Base-by-base conservation (phyloP, 2,888 invertebrate species). In the Hedya salicella region DNA sequence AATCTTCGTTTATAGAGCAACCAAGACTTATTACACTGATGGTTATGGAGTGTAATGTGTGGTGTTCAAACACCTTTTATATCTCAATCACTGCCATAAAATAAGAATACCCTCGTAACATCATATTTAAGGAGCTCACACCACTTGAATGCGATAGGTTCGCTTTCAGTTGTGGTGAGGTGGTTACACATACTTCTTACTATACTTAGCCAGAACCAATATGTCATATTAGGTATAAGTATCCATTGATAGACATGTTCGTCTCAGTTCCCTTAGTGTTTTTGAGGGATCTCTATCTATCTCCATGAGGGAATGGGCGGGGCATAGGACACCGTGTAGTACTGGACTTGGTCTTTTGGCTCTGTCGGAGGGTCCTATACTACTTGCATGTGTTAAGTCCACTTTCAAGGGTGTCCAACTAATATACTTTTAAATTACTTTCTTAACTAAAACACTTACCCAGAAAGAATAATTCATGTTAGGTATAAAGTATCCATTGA, bases 181-280 rank as follows among this genome's bases (percentile, higher is more conserved):
- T n/a, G n/a, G n/a, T n/a, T n/a, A n/a, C n/a, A n/a, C n/a, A n/a
- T n/a, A n/a, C n/a, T n/a, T n/a, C n/a, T n/a, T n/a, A n/a, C n/a
- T n/a, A n/a, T n/a, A 81, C 93, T 90, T 76, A 96, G 95, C 95
- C 95, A 95, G 86, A 96, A 96, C 0, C 95, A 94, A 82, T 96
- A 96, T 68, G 93, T 94, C 13, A 91, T 80, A 9, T 83, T 87
- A 3, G 94, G 93, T 39, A 92, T 89, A 95, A 89, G 68, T 92
- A 81, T 39, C 94, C 93, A 0, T 94, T 93, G 13, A 94, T 68
- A 1, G 84, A 75, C 5, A 73, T 78, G 5, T 75, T 78, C 1
- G 74, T 71, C 32, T 91, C 88, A 0, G 92, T 93, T 39, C 93
- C 91, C 0, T 82, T 82, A 3, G 93, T 72, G 0, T 70, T 87